phyloP scores from a whole-genome alignment of 2,888 invertebrate species.

The Synanthedon andrenaeformis region DNA sequence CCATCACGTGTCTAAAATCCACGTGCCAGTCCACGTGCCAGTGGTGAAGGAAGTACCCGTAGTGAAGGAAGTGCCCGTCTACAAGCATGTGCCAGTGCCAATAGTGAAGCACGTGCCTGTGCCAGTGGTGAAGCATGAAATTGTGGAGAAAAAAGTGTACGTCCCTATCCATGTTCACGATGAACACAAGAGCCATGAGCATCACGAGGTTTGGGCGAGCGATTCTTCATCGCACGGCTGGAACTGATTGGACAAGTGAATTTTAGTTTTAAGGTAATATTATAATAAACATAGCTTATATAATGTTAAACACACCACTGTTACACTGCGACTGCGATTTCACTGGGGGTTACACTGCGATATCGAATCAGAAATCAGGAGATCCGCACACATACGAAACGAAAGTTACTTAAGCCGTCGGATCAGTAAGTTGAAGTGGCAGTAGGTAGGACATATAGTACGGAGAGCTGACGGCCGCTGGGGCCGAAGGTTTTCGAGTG shows the following conservation, averaged over 20 bases:
- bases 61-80: constrained; percentile 54
- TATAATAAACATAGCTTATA: background rate
- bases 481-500: too few relatives aligned
- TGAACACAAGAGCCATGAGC: constrained; percentile 32
- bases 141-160: constrained; percentile 54
- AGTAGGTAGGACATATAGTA: too few relatives aligned
- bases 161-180: constrained; percentile 23
- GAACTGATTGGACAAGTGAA: constrained; percentile 36
- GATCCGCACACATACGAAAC: too few relatives aligned
- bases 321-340: too few relatives aligned
- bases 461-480: too few relatives aligned
- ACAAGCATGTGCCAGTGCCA: constrained; percentile 51
- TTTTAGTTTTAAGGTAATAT: constrained; percentile 36
- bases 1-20: constrained; percentile 59
- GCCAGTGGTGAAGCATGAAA: constrained; percentile 49
- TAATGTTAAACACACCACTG: too few relatives aligned
- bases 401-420: too few relatives aligned
- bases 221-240: constrained; percentile 62
- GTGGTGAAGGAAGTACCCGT: constrained; percentile 58
- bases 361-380: too few relatives aligned
- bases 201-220: constrained; percentile 56
- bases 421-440: too few relatives aligned
- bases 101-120: constrained; percentile 48
- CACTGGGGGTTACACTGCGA: too few relatives aligned
- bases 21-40: constrained; percentile 45